Evolutionary conservation across 2,797 vertebrate species (phyloP).

Genomic region (Hippoglossus hippoglossus): DNA sequence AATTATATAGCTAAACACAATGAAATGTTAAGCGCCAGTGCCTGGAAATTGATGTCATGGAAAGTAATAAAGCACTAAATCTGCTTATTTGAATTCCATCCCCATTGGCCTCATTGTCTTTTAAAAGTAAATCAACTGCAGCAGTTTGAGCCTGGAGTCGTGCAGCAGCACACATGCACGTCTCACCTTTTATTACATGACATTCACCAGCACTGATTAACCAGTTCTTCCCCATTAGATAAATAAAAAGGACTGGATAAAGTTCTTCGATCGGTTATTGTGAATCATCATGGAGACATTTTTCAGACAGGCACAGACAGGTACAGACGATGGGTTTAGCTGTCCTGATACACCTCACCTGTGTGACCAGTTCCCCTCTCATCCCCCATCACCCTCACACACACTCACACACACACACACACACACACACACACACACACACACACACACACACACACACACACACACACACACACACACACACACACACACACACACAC

Average conservation of each 20-base stretch:
- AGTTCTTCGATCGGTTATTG: constrained; percentile 41
- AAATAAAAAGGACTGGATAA: constrained; percentile 17
- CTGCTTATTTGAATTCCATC: background rate
- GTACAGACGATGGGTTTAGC: constrained; percentile 35
- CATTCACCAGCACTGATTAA: constrained; percentile 13
- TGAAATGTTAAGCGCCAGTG: background rate
- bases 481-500: too few species aligned
- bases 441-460: too few species aligned
- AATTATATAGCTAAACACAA: background rate
- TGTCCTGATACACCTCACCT: constrained; percentile 22
- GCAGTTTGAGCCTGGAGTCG: constrained; percentile 11
- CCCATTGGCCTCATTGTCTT: background rate
- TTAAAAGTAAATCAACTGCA: constrained; percentile 3
- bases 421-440: too few species aligned
- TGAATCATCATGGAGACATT: constrained; percentile 45
- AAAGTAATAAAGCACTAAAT: background rate
- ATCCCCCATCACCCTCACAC: background rate
- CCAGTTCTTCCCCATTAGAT: constrained; percentile 8
- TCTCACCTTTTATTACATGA: constrained; percentile 38
- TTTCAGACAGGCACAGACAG: constrained; percentile 62
- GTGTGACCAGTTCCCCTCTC: constrained; percentile 1
- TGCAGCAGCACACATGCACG: constrained; percentile 23
- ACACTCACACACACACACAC: too few species aligned
- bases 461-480: too few species aligned
- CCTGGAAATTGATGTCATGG: background rate